These are phyloP conservation scores for Sapayoa aenigma DNA, from an alignment of 2,113 vertebrate species.

Conservation along the genomic window DNA sequence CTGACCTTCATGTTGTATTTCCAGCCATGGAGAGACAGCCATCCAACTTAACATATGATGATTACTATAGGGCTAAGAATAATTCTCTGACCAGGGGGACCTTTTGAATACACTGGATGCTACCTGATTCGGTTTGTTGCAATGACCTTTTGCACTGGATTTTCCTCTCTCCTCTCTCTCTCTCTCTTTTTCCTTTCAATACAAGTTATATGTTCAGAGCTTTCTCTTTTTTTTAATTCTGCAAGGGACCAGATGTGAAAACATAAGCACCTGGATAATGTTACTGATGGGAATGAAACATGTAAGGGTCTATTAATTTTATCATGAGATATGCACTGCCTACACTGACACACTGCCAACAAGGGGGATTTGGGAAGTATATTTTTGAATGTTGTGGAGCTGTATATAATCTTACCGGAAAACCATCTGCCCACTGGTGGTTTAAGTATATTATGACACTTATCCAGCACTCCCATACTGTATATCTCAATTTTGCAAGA, in stretches of 20 bases:
- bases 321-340: neutral
- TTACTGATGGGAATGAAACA: neutral
- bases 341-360: neutral
- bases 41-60: neutral
- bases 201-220: neutral
- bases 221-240: neutral
- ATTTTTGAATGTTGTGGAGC: neutral
- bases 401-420: neutral
- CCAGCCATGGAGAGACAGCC: neutral
- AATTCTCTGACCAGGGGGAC: neutral
- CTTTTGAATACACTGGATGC: neutral
- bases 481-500: neutral
- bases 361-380: neutral
- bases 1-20: neutral
- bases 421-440: neutral
- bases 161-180: neutral
- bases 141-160: neutral
- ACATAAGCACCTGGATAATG: neutral
- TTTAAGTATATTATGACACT: neutral
- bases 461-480: neutral
- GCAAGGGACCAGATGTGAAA: neutral
- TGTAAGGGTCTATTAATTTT: neutral
- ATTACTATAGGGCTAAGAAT: slow-evolving; percentile 21
- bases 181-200: neutral
- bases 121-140: neutral